Evolutionary conservation across 1,140 invertebrate genomes (phyloP).

Genomic region (Bombus polaris): DNA sequence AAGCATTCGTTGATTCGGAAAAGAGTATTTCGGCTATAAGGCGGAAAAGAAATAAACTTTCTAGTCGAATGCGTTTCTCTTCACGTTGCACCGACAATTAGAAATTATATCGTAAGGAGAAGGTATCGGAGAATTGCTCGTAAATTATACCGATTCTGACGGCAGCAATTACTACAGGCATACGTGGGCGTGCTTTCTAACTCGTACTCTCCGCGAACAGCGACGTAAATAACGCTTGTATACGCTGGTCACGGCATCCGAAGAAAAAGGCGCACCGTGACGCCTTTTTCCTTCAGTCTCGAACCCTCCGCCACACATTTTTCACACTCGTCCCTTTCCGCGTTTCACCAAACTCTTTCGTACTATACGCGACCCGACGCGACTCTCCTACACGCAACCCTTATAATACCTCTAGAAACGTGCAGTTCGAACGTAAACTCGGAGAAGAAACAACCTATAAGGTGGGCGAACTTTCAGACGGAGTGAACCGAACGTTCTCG

Average conservation of each 20-base stretch:
- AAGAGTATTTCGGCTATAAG: too few species aligned
- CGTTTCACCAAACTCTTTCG: not conserved
- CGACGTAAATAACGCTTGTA: conserved; percentile 5
- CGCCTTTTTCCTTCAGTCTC: not conserved
- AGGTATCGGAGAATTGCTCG: not conserved
- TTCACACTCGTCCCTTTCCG: not conserved
- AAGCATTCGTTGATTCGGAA: too few species aligned
- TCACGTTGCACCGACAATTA: too few species aligned
- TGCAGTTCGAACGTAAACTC: not conserved
- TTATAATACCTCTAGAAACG: not conserved
- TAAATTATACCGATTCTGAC: conserved; percentile 39
- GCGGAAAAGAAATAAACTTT: too few species aligned
- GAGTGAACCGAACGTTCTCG: not conserved
- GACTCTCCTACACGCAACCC: not conserved
- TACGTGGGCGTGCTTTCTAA: not conserved
- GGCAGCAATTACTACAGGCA: conserved; percentile 3
- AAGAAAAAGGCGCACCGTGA: not conserved
- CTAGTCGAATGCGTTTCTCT: too few species aligned
- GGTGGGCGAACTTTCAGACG: not conserved
- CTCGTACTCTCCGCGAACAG: not conserved
- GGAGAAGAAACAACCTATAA: not conserved
- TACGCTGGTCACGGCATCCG: conserved; percentile 5
- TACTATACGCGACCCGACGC: not conserved
- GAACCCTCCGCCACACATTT: not conserved
- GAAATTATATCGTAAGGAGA: too few species aligned